These are phyloP conservation scores for Aegithalos caudatus DNA, from an alignment of 2,113 vertebrate species.

Conservation along the genomic window DNA sequence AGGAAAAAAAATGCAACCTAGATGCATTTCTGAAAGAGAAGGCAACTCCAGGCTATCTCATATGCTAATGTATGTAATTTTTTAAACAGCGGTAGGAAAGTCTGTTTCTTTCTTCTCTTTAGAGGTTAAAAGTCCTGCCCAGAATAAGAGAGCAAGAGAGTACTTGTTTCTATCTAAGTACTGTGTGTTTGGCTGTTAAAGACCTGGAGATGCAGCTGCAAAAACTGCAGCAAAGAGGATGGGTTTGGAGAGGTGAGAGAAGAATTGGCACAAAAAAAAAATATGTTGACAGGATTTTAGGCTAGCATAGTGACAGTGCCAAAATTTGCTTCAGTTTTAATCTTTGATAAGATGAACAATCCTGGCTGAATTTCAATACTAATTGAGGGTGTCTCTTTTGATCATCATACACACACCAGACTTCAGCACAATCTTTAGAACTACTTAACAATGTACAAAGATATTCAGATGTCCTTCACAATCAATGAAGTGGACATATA, in stretches of 20 bases:
- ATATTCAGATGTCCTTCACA: neutral
- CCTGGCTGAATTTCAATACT: conserved; percentile 25
- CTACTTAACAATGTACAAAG: neutral
- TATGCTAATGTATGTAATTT: neutral
- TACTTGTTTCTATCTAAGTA: neutral
- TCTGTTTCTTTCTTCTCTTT: neutral
- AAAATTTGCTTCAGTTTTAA: conserved; percentile 29
- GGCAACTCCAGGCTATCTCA: neutral
- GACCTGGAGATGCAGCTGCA: neutral
- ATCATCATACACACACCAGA: neutral
- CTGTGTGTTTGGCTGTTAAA: neutral
- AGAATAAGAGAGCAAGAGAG: neutral
- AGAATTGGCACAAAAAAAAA: neutral
- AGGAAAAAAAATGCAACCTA: neutral
- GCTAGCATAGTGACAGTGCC: neutral
- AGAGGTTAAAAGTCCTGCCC: neutral
- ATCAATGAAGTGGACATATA: neutral
- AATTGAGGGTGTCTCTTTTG: conserved; percentile 18
- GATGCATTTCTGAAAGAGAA: neutral
- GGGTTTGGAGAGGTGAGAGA: neutral
- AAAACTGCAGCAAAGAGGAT: neutral
- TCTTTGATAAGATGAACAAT: neutral
- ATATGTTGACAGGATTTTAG: neutral
- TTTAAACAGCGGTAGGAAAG: neutral
- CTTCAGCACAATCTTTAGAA: neutral